Base-by-base conservation (phyloP, 1,140 invertebrate species). In the Holotrichia oblita region DNA sequence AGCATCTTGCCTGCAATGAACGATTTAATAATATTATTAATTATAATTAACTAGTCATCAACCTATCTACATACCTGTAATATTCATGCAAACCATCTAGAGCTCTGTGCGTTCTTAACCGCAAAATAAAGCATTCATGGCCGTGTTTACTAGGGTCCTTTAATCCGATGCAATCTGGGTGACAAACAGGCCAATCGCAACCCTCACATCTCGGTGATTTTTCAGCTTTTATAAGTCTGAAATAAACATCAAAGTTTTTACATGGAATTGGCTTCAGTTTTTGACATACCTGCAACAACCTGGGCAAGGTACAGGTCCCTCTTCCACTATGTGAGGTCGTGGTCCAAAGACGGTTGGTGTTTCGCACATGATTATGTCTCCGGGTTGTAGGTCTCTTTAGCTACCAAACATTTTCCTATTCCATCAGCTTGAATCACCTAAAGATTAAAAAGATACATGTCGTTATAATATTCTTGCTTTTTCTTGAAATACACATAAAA, bases 101-200 rank as follows among this genome's bases (percentile, higher is more conserved):
- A 0, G 87, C 88, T 80, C 87, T 89, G 22, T 89, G 88, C 22
- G 88, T 87, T 8, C 91, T 85, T 12, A 89, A 82, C 59, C 88
- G 89, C 1, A 96, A 87, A 10, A 95, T 87, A 4, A 86, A 81
- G 84, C 94, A 96, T 85, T 96, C 94, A 6, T 90, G 80, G 0
- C 87, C 90, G 81, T 95, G 94, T 42, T 91, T 90, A 40, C 88
- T 86, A 0, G 90, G 87, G 81, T 93, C 91, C 12, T 85, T 87
- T 24, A 94, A 86, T 0, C 91, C 91, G 6, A 87, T 81, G 85
- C 94, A 95, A 64, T 88, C 81, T 0, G 87, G 82, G 64, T 89
- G 89, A 81, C 94, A 95, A 0, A 91, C 89, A 3, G 93, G 93
- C 93, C 94, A 95, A 4, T 90, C 89, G 80, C 94, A 95, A 3